These are phyloP conservation scores for Neodontobutis hainanensis DNA, from an alignment of 2,113 vertebrate species.

Conservation along the genomic window DNA sequence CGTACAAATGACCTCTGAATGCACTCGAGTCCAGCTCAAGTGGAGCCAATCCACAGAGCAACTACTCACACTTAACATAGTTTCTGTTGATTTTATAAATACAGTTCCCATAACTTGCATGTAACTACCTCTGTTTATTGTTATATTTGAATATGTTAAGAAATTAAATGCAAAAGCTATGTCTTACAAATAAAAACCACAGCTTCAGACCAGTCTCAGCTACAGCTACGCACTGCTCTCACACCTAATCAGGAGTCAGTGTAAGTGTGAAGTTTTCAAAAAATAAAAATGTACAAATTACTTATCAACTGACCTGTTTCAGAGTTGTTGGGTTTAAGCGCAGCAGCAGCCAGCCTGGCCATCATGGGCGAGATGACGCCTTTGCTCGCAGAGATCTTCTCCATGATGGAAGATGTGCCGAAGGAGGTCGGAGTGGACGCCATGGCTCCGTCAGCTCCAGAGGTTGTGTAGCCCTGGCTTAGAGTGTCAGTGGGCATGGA, in stretches of 20 bases:
- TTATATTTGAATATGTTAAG: too few relatives aligned
- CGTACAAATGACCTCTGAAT: slow-evolving; percentile 68
- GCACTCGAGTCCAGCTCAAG: slow-evolving; percentile 51
- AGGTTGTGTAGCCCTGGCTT: slow-evolving; percentile 80
- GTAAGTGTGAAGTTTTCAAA: neutral
- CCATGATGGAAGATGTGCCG: slow-evolving; percentile 90
- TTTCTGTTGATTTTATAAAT: neutral
- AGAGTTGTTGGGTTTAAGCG: slow-evolving; percentile 87
- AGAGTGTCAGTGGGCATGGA: slow-evolving; percentile 82
- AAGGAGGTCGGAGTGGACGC: slow-evolving; percentile 81
- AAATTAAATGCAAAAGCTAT: too few relatives aligned
- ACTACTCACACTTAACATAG: slow-evolving; percentile 3
- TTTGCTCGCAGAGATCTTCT: slow-evolving; percentile 97
- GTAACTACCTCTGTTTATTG: too few relatives aligned
- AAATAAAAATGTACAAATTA: neutral
- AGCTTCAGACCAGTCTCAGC: too few relatives aligned
- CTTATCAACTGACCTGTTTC: slow-evolving; percentile 85
- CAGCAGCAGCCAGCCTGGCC: slow-evolving; percentile 95
- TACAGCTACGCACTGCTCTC: too few relatives aligned
- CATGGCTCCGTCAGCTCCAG: slow-evolving; percentile 72
- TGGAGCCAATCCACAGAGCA: slow-evolving; percentile 22
- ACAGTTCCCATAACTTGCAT: too few relatives aligned
- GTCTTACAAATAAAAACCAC: too few relatives aligned
- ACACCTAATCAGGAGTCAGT: neutral
- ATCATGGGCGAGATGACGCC: slow-evolving; percentile 99